These are phyloP conservation scores for Epizoanthus stellaris DNA, from an alignment of 92 coral and sea anemone genomes.

Conservation along the genomic window DNA sequence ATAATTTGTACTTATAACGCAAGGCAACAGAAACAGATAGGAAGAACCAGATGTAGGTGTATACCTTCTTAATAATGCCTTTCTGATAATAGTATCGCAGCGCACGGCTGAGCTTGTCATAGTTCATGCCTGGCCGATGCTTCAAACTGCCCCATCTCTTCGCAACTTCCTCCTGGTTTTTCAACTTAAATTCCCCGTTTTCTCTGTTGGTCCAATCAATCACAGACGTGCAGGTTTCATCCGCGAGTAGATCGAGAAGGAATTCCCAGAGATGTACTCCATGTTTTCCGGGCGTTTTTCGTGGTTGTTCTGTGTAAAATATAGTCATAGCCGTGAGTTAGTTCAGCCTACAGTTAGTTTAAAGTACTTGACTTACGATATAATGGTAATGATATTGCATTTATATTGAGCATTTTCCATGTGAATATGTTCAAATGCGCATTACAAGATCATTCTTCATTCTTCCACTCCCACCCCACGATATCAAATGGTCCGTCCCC, in stretches of 20 bases:
- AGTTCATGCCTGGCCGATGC: conserved; percentile 93
- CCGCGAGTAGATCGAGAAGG: conserved; percentile 79
- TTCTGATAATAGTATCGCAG: conserved; percentile 91
- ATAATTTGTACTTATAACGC: too few species aligned
- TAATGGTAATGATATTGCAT: too few species aligned
- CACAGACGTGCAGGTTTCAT: conserved; percentile 74
- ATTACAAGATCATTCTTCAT: too few species aligned
- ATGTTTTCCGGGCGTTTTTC: conserved; percentile 61
- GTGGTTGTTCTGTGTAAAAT: background rate
- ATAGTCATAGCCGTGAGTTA: background rate
- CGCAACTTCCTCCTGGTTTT: conserved; percentile 95
- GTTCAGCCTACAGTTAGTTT: too few species aligned
- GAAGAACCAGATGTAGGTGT: background rate
- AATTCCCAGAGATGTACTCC: conserved; percentile 97
- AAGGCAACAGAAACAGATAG: background rate
- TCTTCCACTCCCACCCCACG: too few species aligned
- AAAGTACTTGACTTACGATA: background rate
- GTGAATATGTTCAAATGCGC: too few species aligned
- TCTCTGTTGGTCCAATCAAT: conserved; percentile 92
- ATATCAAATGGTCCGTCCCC: too few species aligned
- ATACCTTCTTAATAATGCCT: conserved; percentile 90
- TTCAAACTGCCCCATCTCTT: conserved; percentile 92
- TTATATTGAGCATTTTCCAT: too few species aligned
- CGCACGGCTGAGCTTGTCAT: conserved; percentile 94
- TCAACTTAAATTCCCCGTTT: conserved; percentile 87